Evolutionary conservation across 2,113 vertebrate species (phyloP).

Genomic region (Turnix velox): DNA sequence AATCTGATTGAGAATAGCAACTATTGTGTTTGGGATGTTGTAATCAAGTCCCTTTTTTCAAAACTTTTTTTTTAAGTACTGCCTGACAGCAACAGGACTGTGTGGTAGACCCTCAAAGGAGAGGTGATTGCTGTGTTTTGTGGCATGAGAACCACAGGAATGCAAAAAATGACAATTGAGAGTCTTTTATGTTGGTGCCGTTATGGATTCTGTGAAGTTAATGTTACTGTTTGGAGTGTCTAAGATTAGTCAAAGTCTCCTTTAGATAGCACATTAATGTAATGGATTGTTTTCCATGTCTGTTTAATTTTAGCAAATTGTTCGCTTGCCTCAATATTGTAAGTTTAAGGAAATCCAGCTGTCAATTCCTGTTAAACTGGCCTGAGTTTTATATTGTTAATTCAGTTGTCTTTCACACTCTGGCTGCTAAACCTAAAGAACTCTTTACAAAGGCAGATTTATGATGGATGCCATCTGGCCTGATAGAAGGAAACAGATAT

Average conservation of each 20-base stretch:
- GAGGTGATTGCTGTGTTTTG: neutral
- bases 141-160: neutral
- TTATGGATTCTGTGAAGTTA: neutral
- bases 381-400: constrained; percentile 54
- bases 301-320: constrained; percentile 67
- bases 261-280: constrained; percentile 16
- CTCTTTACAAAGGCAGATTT: constrained; percentile 79
- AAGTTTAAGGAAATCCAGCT: constrained; percentile 66
- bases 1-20: neutral
- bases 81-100: neutral
- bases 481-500: constrained; percentile 91
- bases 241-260: constrained; percentile 5
- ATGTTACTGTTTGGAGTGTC: neutral
- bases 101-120: neutral
- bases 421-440: constrained; percentile 69
- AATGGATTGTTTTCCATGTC: constrained; percentile 43
- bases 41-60: neutral
- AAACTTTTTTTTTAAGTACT: neutral
- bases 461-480: constrained; percentile 83
- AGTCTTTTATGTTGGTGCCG: neutral
- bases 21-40: neutral
- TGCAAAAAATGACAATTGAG: neutral
- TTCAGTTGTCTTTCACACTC: constrained; percentile 67
- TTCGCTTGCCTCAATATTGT: constrained; percentile 48
- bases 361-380: constrained; percentile 41